These are phyloP conservation scores for Botia kubotai DNA, from an alignment of 2,797 vertebrate species.

Conservation along the genomic window DNA sequence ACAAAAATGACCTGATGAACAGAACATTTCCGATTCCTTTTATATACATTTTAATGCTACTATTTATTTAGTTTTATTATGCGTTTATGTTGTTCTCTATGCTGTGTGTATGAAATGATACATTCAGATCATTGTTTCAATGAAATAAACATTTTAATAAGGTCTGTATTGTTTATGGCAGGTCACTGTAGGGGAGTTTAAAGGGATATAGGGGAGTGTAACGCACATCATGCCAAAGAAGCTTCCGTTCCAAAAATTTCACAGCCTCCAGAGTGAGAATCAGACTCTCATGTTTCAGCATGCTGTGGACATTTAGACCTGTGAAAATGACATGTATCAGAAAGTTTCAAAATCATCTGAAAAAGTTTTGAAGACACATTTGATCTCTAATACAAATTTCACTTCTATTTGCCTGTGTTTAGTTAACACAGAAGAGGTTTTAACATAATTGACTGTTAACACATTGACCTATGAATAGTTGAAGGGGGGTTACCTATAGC, in stretches of 20 bases:
- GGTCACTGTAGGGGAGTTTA: slow-evolving; percentile 81
- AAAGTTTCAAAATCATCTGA: background rate
- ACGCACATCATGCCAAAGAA: slow-evolving; percentile 86
- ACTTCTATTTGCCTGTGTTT: no score
- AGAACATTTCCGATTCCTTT: slow-evolving; percentile 15
- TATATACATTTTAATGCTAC: slow-evolving; percentile 3
- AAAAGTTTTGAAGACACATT: no score
- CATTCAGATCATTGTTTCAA: slow-evolving; percentile 43
- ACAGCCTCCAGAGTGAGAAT: slow-evolving; percentile 84
- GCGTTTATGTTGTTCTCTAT: slow-evolving; percentile 48
- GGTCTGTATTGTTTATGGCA: slow-evolving; percentile 70
- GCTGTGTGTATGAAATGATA: slow-evolving; percentile 38
- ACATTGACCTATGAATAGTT: background rate
- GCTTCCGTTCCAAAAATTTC: slow-evolving; percentile 85
- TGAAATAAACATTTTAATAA: slow-evolving; percentile 52
- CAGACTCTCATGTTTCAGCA: slow-evolving; percentile 86
- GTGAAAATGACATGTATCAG: slow-evolving; percentile 33
- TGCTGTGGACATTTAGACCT: slow-evolving; percentile 90
- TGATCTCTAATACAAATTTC: background rate
- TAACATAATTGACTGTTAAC: background rate
- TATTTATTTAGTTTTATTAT: slow-evolving; percentile 31
- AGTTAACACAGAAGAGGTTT: no score
- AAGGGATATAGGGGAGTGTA: slow-evolving; percentile 82
- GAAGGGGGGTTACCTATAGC: slow-evolving; percentile 80
- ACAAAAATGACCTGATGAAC: slow-evolving; percentile 60